Base-by-base conservation (phyloP, 1,140 invertebrate genomes). In the Nylanderia fulva region DNA sequence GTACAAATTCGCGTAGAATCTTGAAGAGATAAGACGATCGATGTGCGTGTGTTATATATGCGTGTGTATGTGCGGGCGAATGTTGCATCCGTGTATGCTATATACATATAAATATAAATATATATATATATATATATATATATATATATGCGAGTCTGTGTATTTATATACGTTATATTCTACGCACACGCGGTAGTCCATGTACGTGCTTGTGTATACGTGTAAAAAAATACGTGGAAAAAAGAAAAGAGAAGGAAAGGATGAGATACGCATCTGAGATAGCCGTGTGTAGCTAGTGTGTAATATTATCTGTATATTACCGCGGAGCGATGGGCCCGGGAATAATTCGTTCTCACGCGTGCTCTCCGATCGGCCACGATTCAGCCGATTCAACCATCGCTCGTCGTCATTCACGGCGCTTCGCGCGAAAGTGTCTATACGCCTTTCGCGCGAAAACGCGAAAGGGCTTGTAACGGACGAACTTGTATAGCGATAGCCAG, bases 291-390 rank as follows among this genome's bases (percentile, higher is more conserved):
- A 90, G 88, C 79, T 86, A 89, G 69, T 89, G 66, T 86, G 87
- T 90, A 90, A 89, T 66, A 88, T 84, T 88, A 89, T 89, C 68
- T 89, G 88, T 90, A 90, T 80, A 82, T 85, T 88, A 88, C 85
- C 45, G 71, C 86, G 87, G 85, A 68, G 72, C 60, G 66, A 88
- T 75, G 80, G 72, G 39, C 72, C 72, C 80, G 80, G 72, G 80
- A 76, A 84, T 83, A 83, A 72, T 84, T 76, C 58, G 77, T 76
- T 84, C 56, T 84, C 69, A 60, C 80, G 71, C 71, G 80, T 85
- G 66, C 79, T 63, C 79, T 63, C 56, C 66, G 45, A 54, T 56
- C 80, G 54, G 21, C 36, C 45, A n/a, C 80, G 56, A n/a, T n/a
- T n/a, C n/a, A 64, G 75, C 66, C 45, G 76, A 80, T 80, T 54